Conservation (phyloP, 2,113 vertebrate species). For the Hystrix brachyura region DNA sequence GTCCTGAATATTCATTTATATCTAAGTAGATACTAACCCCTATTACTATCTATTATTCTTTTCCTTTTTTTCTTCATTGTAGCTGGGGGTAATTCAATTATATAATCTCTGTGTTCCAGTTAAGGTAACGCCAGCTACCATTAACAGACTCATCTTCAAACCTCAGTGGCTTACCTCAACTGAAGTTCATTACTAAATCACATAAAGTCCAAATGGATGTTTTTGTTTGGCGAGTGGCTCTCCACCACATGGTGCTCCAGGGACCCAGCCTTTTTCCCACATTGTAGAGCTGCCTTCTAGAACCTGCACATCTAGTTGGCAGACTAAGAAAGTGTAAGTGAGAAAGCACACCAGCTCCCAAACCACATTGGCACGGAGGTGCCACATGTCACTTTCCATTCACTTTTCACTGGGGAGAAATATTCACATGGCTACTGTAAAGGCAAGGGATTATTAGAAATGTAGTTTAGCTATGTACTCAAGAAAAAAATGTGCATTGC, state of each 20-base stretch:
- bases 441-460: constrained; percentile 20
- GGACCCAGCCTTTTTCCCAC: neutral
- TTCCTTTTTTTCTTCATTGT: neutral
- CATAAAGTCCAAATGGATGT: neutral
- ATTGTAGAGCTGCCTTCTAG: constrained; percentile 29
- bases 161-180: neutral
- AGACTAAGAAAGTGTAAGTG: constrained; percentile 16
- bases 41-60: neutral
- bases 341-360: neutral
- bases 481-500: neutral
- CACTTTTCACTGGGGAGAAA: neutral
- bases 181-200: constrained; percentile 50
- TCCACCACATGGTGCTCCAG: neutral
- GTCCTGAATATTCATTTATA: neutral
- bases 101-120: neutral
- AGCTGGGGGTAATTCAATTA: constrained; percentile 13
- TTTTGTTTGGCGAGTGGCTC: neutral
- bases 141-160: constrained; percentile 12
- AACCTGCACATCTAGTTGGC: neutral
- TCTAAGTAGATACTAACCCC: neutral
- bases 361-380: neutral
- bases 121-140: constrained; percentile 4
- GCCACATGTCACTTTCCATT: neutral
- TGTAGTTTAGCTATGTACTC: neutral
- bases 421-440: constrained; percentile 25